Evolutionary conservation across 1,140 invertebrate genomes (phyloP).

Genomic region (Aphaenogaster rudis): DNA sequence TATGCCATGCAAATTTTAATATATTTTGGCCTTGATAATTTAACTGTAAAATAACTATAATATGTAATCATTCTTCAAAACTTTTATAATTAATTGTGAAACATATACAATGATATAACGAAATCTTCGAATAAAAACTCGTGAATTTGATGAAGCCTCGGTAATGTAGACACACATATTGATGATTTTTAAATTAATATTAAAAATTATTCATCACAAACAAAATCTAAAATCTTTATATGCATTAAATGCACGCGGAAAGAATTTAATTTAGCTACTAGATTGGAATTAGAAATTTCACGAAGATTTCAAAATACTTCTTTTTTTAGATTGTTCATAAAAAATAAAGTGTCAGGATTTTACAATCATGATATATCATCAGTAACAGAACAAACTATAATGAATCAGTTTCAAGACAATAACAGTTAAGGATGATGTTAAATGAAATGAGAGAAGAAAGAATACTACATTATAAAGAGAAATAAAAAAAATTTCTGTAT

Average conservation of each 20-base stretch:
- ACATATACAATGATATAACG: background rate
- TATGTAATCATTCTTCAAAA: slow-evolving; percentile 1
- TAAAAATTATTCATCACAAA: no score
- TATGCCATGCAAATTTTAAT: slow-evolving; percentile 11
- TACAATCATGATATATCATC: background rate
- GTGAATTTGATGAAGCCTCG: background rate
- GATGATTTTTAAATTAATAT: background rate
- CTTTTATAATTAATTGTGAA: slow-evolving; percentile 15
- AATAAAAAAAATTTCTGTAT: background rate
- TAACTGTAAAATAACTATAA: background rate
- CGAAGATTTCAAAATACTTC: background rate
- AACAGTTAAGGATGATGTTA: background rate
- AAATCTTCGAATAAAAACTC: slow-evolving; percentile 15
- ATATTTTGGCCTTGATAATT: slow-evolving; percentile 7
- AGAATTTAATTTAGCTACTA: background rate
- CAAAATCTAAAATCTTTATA: slow-evolving; percentile 1
- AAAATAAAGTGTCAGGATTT: background rate
- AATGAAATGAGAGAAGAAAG: background rate
- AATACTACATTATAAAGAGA: background rate
- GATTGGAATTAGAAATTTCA: slow-evolving; percentile 19
- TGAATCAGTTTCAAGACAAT: background rate
- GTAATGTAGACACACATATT: background rate
- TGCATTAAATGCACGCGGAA: background rate
- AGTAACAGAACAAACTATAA: background rate
- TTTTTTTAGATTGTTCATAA: background rate